Conservation (phyloP, 2,888 invertebrate species). For the Heliconius ethilla region DNA sequence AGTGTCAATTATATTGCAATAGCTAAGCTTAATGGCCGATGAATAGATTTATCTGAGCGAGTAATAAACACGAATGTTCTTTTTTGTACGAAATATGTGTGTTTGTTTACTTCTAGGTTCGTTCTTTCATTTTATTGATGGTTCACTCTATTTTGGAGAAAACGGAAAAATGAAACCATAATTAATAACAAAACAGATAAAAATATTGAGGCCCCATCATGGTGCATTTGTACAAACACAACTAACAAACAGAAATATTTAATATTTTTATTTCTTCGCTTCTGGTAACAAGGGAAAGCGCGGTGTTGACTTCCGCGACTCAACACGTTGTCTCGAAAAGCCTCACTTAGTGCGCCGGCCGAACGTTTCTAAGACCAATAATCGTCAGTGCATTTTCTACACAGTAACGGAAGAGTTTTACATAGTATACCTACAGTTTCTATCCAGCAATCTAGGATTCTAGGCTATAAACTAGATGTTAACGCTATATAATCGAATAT, state of each 20-base stretch:
- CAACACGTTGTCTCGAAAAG: too few species aligned
- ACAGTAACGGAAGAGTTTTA: too few species aligned
- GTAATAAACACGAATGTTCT: constrained; percentile 12
- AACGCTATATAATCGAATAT: constrained; percentile 15
- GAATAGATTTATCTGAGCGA: constrained; percentile 22
- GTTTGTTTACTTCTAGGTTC: not conserved
- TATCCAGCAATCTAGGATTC: constrained; percentile 4
- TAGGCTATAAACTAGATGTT: constrained; percentile 18
- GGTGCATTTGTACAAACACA: too few species aligned
- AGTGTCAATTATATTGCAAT: constrained; percentile 35
- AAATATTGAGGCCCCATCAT: too few species aligned
- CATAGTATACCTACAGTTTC: not conserved
- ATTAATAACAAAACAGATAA: not conserved
- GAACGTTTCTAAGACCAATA: not conserved
- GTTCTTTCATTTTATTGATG: not conserved
- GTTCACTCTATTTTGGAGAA: not conserved
- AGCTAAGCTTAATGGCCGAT: constrained; percentile 26
- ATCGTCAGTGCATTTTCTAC: not conserved
- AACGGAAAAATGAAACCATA: not conserved
- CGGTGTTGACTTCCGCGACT: too few species aligned
- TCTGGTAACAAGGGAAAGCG: too few species aligned
- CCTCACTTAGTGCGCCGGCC: too few species aligned
- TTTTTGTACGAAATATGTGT: not conserved
- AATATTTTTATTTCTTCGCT: too few species aligned
- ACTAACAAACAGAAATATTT: too few species aligned